Evolutionary conservation across 2,113 vertebrate genomes (phyloP).

Genomic region (Herpetotheres cachinnans): DNA sequence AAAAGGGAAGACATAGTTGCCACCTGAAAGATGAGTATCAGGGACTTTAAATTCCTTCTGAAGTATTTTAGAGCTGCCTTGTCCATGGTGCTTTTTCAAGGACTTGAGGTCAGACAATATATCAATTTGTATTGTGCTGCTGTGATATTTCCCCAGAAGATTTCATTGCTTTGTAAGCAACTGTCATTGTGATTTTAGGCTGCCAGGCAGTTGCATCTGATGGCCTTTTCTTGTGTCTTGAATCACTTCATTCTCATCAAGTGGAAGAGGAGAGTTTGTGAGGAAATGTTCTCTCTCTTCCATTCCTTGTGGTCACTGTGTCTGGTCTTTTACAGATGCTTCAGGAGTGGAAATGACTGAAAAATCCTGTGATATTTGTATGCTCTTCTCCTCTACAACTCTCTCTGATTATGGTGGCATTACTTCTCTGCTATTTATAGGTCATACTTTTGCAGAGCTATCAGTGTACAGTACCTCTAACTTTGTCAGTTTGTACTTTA

Average conservation of each 20-base stretch:
- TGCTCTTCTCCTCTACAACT: neutral
- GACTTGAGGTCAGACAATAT: neutral
- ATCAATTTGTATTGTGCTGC: neutral
- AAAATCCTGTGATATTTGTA: neutral
- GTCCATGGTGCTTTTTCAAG: neutral
- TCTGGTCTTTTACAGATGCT: neutral
- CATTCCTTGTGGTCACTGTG: neutral
- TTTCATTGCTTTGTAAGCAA: neutral
- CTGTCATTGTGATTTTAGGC: neutral
- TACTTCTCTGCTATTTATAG: neutral
- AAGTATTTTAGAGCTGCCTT: neutral
- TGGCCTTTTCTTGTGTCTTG: neutral
- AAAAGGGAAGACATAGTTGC: neutral
- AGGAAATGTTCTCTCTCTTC: neutral
- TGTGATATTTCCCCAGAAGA: neutral
- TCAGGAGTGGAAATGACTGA: neutral
- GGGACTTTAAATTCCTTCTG: neutral
- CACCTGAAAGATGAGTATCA: neutral
- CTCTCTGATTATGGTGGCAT: neutral
- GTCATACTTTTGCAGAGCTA: neutral
- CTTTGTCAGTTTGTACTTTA: neutral
- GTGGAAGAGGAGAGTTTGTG: neutral
- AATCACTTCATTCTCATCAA: neutral
- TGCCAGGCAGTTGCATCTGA: accelerated
- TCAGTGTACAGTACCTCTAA: neutral